Percentiles rank a stretch among this genome's conserved stretches.
Evolutionary conservation across 2,113 vertebrate genomes (phyloP).

Genomic region (Calypte anna): DNA sequence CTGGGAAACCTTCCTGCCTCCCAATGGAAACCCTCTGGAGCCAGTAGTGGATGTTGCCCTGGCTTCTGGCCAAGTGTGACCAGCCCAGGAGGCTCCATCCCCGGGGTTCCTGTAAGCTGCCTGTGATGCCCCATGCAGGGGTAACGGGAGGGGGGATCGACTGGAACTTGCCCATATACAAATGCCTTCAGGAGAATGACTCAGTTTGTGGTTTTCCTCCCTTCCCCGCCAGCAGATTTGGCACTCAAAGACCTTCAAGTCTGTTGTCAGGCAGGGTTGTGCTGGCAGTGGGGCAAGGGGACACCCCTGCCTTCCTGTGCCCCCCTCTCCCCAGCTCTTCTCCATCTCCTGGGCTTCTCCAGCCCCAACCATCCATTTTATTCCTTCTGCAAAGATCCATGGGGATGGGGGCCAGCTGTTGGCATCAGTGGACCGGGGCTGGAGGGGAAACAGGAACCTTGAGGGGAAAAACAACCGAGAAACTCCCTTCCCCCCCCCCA

Average conservation of each 20-base stretch:
- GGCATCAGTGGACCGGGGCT: neutral
- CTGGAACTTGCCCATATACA: constrained; percentile 16
- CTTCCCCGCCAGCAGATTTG: neutral
- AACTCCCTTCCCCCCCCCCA: constrained; percentile 28
- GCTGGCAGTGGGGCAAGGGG: accelerated
- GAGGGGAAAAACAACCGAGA: constrained; percentile 32
- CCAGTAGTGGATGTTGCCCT: accelerated
- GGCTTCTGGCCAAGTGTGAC: neutral
- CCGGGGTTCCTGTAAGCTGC: constrained; percentile 16
- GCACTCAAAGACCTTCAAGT: neutral
- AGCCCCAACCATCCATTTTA: neutral
- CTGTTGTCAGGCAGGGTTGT: neutral
- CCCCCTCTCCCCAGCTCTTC: neutral
- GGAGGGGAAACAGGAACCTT: constrained; percentile 51
- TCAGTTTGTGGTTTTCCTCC: constrained; percentile 59
- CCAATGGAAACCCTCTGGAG: neutral
- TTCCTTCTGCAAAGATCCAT: neutral
- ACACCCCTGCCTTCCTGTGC: neutral
- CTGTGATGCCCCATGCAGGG: neutral
- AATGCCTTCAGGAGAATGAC: constrained; percentile 24
- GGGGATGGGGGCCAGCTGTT: neutral
- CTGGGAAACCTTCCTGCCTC: neutral
- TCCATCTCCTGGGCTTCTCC: neutral
- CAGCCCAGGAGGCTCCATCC: accelerated
- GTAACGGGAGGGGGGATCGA: neutral